Base-by-base conservation (phyloP, 2,888 invertebrate species). In the Willowsia nigromaculata region DNA sequence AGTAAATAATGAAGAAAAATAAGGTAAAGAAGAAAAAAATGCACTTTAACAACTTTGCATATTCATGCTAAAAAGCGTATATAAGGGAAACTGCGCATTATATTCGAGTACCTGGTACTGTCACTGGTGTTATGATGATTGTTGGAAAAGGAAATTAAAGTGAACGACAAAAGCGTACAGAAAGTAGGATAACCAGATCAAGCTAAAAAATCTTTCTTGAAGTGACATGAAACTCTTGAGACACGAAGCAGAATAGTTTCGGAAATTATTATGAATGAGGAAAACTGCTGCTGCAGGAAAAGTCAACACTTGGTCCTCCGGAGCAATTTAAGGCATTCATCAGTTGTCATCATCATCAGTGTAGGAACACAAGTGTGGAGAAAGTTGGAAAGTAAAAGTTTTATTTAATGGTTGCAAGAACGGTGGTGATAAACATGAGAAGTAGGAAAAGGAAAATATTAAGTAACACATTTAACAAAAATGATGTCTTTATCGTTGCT, bases 361-460 rank as follows among this genome's bases (percentile, higher is more conserved):
- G 11, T 2, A 18, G 18, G 6, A n/a, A n/a, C 27, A 56, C 5
- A 0, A 4, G 59, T 1, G 27, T 11, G 2, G 27, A 11, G 13
- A 59, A 59, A 59, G 59, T 59, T 27, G 30, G n/a, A 62, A 62
- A 62, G 27, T 27, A 22, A 59, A 59, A 59, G 59, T 59, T 59
- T 59, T 18, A 25, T 56, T 56, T 56, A 0, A 53, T 56, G 22
- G 13, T 30, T 33, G 27, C n/a, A n/a, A 13, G 5, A 22, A 56
- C 18, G 30, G 18, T 18, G 59, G 27, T 37, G 68, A 68, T 33
- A 40, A 37, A n/a, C 4, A 13, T 18, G 56, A 62, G 25, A 62
- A n/a, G 37, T 6, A 65, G 18, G 15, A 15, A 37, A 65, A 65
- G 11, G 9, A 27, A 59, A 59, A 59, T 27, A 59, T 11, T 22